These are phyloP conservation scores for Nemotelus pantherinus DNA, from an alignment of 2,888 invertebrate species.

Conservation along the genomic window DNA sequence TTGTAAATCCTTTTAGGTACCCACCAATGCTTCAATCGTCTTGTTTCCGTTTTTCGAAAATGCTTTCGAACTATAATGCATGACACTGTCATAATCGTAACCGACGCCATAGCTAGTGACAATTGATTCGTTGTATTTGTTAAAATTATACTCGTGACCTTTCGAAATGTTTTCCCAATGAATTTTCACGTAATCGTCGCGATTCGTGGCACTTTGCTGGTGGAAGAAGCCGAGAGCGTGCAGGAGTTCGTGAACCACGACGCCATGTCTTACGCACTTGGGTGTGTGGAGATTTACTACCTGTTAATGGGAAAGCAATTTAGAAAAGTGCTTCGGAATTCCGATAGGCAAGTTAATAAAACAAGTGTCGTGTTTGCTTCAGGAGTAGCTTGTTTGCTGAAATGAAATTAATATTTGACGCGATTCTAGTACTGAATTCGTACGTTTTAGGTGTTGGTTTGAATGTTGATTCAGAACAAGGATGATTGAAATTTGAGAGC, in stretches of 20 bases:
- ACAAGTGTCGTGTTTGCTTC: too few species aligned
- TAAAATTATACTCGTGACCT: constrained; percentile 69
- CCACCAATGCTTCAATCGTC: constrained; percentile 72
- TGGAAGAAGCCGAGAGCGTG: constrained; percentile 86
- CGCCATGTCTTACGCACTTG: constrained; percentile 71
- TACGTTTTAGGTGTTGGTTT: too few species aligned
- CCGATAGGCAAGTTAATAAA: too few species aligned
- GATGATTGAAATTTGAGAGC: too few species aligned
- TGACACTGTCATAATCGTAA: constrained; percentile 78
- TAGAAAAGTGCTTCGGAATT: not conserved
- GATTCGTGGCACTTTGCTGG: constrained; percentile 81
- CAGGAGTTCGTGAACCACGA: constrained; percentile 80
- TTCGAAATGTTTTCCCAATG: constrained; percentile 73
- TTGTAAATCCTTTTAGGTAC: constrained; percentile 16
- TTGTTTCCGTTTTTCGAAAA: constrained; percentile 74
- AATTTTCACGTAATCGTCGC: constrained; percentile 80
- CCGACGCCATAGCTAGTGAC: constrained; percentile 73
- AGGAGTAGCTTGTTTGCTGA: too few species aligned
- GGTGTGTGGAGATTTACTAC: constrained; percentile 67
- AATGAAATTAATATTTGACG: too few species aligned
- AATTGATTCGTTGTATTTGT: constrained; percentile 72
- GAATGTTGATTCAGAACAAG: too few species aligned
- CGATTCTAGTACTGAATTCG: too few species aligned
- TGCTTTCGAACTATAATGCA: constrained; percentile 76
- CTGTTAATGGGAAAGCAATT: constrained; percentile 56